Percentiles rank a stretch among this genome's conserved stretches.
phyloP scores from a whole-genome alignment of 2,797 vertebrate species.

The Vespertilio murinus region DNA sequence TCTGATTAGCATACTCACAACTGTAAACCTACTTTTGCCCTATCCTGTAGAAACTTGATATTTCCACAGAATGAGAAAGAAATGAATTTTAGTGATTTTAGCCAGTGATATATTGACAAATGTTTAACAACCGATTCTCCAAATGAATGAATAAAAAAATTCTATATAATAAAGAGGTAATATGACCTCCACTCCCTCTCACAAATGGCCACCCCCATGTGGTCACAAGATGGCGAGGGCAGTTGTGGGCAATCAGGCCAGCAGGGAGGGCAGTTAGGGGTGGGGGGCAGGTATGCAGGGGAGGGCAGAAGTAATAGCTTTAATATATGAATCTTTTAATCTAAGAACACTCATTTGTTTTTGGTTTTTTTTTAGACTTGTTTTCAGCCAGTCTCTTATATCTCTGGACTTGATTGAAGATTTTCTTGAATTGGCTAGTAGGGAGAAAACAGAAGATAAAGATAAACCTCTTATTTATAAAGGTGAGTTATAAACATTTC shows the following conservation, averaged over 20 bases:
- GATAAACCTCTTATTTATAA: constrained; percentile 92
- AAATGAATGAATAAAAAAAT: not conserved
- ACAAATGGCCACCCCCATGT: too few species aligned
- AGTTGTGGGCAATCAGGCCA: too few species aligned
- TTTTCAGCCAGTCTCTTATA: constrained; percentile 99
- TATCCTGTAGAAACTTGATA: not conserved
- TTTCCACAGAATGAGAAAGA: not conserved
- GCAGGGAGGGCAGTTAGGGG: too few species aligned
- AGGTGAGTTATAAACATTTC: constrained; percentile 85
- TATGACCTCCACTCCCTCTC: too few species aligned
- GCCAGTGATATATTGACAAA: not conserved
- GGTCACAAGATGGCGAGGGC: too few species aligned
- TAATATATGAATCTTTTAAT: constrained; percentile 46
- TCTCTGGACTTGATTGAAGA: constrained; percentile 99
- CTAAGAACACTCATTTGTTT: constrained; percentile 29
- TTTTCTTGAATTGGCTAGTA: constrained; percentile 94
- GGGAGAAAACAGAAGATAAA: constrained; percentile 88
- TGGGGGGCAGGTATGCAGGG: too few species aligned
- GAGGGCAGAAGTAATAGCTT: not conserved
- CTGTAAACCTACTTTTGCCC: not conserved
- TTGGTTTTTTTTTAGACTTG: constrained; percentile 88
- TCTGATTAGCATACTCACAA: not conserved
- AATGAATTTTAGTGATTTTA: constrained; percentile 26
- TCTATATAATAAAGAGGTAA: too few species aligned
- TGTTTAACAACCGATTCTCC: not conserved